Conservation (phyloP, 2,113 vertebrate genomes). For the Xyrauchen texanus region DNA sequence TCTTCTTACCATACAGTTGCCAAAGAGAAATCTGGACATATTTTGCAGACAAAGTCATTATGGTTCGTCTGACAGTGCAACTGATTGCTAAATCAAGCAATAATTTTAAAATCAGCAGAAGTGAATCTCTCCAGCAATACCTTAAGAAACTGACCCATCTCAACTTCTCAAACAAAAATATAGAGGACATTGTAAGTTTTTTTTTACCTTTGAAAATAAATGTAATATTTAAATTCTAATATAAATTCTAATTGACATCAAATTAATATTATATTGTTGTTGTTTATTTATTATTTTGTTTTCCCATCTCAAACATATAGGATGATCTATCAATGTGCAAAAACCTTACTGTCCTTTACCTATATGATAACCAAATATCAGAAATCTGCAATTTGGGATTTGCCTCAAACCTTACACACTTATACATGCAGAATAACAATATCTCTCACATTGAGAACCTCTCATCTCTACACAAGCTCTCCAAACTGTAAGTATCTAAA, state of each 20-base stretch:
- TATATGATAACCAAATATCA: conserved; percentile 90
- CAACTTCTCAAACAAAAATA: conserved; percentile 88
- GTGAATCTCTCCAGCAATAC: conserved; percentile 73
- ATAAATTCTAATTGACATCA: no score
- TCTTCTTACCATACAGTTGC: not conserved
- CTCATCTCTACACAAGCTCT: conserved; percentile 79
- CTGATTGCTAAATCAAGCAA: conserved; percentile 81
- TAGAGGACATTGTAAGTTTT: conserved; percentile 87
- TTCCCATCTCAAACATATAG: conserved; percentile 68
- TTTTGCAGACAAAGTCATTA: conserved; percentile 58
- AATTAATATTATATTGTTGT: no score
- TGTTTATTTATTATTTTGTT: not conserved
- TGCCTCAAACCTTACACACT: conserved; percentile 87
- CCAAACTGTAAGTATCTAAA: conserved; percentile 87
- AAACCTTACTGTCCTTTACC: conserved; percentile 91
- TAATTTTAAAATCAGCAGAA: conserved; percentile 75
- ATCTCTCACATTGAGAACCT: conserved; percentile 87
- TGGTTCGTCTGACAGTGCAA: conserved; percentile 85
- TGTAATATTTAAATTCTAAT: no score
- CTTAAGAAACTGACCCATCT: conserved; percentile 89
- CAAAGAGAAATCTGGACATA: not conserved
- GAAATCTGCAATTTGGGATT: conserved; percentile 84
- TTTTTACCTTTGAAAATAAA: no score
- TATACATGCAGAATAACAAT: conserved; percentile 93
- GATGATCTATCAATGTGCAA: conserved; percentile 86